phyloP scores from a whole-genome alignment of 1,140 invertebrate species.

The Drosophila nigromelanica region DNA sequence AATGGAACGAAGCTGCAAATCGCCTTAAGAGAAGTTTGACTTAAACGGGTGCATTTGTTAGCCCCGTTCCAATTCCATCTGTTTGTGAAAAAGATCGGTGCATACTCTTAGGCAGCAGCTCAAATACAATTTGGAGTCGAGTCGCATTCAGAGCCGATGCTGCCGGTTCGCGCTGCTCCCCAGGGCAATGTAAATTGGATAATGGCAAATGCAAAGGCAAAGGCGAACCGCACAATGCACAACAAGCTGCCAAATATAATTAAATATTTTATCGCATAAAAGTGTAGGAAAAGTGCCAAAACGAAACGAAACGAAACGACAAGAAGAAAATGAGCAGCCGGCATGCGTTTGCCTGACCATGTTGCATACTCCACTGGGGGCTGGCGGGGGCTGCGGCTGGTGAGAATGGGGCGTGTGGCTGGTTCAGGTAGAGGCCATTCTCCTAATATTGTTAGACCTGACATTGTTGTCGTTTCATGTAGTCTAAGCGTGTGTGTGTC shows the following conservation, averaged over 20 bases:
- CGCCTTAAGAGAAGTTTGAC: too few species aligned
- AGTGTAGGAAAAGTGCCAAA: conserved; percentile 70
- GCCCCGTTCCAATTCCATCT: too few species aligned
- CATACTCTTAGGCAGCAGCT: conserved; percentile 45
- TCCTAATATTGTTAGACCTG: conserved; percentile 73
- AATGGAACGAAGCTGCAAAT: too few species aligned
- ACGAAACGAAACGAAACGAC: conserved; percentile 80
- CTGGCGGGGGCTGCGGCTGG: not conserved
- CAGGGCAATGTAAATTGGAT: conserved; percentile 62
- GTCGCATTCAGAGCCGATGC: not conserved
- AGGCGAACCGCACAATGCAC: conserved; percentile 71
- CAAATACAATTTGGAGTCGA: conserved; percentile 49
- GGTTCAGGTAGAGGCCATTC: conserved; percentile 55
- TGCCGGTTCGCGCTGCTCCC: conserved; percentile 3
- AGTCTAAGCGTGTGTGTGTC: conserved; percentile 5
- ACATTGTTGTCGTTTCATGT: conserved; percentile 62
- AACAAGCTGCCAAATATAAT: conserved; percentile 80
- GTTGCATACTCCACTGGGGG: conserved; percentile 25
- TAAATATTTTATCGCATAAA: conserved; percentile 82
- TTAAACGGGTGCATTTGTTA: too few species aligned
- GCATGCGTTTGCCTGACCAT: conserved; percentile 68
- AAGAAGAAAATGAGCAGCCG: conserved; percentile 76
- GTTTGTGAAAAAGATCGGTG: conserved; percentile 12
- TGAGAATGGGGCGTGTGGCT: conserved; percentile 4
- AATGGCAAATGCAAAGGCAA: conserved; percentile 36